Evolutionary conservation across 2,113 vertebrate genomes (phyloP).

Genomic region (Alethe castanea): DNA sequence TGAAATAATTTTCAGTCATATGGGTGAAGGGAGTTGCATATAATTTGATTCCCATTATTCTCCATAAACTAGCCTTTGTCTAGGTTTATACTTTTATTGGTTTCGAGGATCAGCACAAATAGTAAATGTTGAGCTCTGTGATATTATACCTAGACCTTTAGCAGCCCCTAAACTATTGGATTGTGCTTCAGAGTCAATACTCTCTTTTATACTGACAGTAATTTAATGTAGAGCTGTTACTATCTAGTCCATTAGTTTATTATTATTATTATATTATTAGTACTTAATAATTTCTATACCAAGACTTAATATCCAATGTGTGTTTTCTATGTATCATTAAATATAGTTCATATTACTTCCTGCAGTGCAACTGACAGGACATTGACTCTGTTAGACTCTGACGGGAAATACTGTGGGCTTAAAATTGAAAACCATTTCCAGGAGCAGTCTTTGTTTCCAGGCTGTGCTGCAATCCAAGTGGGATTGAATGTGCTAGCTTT

Average conservation of each 20-base stretch:
- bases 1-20: neutral
- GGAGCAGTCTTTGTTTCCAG: neutral
- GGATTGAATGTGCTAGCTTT: neutral
- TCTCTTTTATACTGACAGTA: neutral
- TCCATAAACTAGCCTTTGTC: neutral
- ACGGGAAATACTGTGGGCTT: neutral
- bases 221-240: neutral
- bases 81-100: neutral
- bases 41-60: neutral
- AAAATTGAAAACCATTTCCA: neutral
- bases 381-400: neutral
- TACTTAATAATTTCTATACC: neutral
- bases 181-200: neutral
- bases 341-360: neutral
- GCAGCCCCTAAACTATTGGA: neutral
- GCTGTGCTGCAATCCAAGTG: neutral
- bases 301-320: neutral
- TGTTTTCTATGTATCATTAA: no score
- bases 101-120: neutral
- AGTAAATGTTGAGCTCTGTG: neutral
- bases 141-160: neutral
- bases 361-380: rapidly evolving
- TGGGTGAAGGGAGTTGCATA: neutral
- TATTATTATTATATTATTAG: neutral
- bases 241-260: neutral